Conservation (phyloP, 2,113 vertebrate species). For the Mola mola region DNA sequence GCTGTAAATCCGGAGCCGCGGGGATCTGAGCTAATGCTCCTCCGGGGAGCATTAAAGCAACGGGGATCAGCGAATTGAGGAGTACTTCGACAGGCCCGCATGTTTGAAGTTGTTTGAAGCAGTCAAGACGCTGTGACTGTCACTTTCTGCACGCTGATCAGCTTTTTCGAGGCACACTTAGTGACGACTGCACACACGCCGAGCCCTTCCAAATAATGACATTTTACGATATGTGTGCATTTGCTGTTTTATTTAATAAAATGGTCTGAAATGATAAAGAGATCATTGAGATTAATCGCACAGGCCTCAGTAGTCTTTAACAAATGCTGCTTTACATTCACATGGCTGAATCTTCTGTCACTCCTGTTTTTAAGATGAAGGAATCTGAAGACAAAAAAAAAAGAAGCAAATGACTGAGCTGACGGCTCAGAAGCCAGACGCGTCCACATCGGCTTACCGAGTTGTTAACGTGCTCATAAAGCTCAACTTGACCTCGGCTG, state of each 20-base stretch:
- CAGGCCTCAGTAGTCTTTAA: neutral
- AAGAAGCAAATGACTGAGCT: neutral
- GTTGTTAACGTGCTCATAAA: conserved; percentile 27
- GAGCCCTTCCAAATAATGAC: neutral
- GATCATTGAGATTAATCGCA: neutral
- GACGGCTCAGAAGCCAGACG: neutral
- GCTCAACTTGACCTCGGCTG: neutral
- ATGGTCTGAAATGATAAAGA: neutral
- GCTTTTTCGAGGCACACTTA: neutral
- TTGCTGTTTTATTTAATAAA: no score
- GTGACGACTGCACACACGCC: no score
- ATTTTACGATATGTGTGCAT: neutral
- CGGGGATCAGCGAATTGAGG: conserved; percentile 30
- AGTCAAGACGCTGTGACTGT: neutral
- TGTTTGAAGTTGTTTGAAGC: conserved; percentile 42
- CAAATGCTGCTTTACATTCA: neutral
- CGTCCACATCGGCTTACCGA: conserved; percentile 7
- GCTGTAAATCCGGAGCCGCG: conserved; percentile 49
- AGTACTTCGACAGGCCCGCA: conserved; percentile 10
- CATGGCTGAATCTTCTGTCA: neutral
- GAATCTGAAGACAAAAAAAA: no score
- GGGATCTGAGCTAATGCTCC: conserved; percentile 47
- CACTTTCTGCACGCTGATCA: conserved; percentile 8
- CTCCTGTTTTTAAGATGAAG: neutral
- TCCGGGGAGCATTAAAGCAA: conserved; percentile 48